Percentiles rank a stretch among this genome's conserved stretches.
Evolutionary conservation across 2,113 vertebrate genomes (phyloP).

Genomic region (Neoarius graeffei): DNA sequence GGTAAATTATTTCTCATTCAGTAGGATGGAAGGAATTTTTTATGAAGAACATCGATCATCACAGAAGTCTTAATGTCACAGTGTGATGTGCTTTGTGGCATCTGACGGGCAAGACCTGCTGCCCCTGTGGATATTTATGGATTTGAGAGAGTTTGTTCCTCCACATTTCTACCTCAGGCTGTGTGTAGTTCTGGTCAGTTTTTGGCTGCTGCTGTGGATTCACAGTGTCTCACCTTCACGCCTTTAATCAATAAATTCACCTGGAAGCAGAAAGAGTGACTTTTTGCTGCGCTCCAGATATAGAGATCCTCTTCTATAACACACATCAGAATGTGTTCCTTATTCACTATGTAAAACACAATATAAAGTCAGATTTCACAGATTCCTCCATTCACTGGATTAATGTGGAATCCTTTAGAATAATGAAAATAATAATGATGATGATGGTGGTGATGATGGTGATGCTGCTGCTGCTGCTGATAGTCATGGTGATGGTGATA

Average conservation of each 20-base stretch:
- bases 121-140: conserved; percentile 27
- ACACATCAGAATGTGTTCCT: neutral
- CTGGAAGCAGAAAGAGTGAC: neutral
- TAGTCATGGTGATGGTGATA: neutral
- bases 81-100: neutral
- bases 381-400: neutral
- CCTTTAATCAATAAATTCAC: neutral
- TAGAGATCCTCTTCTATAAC: neutral
- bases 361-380: neutral
- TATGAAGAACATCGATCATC: neutral
- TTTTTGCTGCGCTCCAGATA: neutral
- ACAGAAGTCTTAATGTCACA: conserved; percentile 4
- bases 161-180: conserved; percentile 17
- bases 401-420: neutral
- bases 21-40: neutral
- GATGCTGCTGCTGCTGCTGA: neutral
- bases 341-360: neutral
- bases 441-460: neutral
- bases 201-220: neutral
- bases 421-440: neutral
- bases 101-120: neutral
- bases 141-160: neutral
- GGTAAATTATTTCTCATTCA: conserved; percentile 1
- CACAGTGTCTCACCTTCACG: neutral
- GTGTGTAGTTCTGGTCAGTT: neutral